These are phyloP conservation scores for Nyctalus aviator DNA, from an alignment of 2,797 vertebrate genomes.

Conservation along the genomic window DNA sequence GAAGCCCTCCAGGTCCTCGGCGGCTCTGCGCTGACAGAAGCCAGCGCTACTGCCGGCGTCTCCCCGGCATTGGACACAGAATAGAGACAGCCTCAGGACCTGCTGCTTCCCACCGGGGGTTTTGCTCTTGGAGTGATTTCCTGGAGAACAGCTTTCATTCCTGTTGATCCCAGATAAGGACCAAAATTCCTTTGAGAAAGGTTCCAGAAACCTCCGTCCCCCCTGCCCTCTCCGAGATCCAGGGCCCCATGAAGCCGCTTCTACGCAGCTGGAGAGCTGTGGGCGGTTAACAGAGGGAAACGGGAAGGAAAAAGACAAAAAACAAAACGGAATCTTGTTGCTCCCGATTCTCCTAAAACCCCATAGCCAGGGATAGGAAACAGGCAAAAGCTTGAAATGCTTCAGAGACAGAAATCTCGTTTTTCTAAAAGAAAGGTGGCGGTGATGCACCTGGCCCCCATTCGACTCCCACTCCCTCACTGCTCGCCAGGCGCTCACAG, in stretches of 20 bases:
- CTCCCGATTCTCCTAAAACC: neutral
- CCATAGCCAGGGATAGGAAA: neutral
- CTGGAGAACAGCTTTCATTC: neutral
- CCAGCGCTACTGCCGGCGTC: too few relatives aligned
- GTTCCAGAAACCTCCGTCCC: neutral
- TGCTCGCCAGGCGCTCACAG: rapidly evolving
- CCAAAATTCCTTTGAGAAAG: neutral
- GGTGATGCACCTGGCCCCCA: neutral
- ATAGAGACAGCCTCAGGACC: too few relatives aligned
- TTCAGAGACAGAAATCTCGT: neutral
- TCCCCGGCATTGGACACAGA: neutral
- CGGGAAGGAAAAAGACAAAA: neutral
- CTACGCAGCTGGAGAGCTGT: neutral
- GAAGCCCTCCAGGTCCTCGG: neutral
- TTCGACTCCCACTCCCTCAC: neutral
- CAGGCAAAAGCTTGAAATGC: neutral
- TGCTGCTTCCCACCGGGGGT: neutral
- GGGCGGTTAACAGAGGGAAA: neutral
- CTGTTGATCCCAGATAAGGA: neutral
- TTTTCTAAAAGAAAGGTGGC: neutral
- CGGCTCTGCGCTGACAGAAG: neutral
- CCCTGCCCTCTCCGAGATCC: neutral
- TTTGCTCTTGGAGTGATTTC: neutral
- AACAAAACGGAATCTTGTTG: neutral
- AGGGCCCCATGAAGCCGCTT: neutral